Percentiles rank a stretch among this genome's conserved stretches.
These are phyloP conservation scores for Caranx melampygus DNA, from an alignment of 2,113 vertebrate genomes.

Conservation along the genomic window DNA sequence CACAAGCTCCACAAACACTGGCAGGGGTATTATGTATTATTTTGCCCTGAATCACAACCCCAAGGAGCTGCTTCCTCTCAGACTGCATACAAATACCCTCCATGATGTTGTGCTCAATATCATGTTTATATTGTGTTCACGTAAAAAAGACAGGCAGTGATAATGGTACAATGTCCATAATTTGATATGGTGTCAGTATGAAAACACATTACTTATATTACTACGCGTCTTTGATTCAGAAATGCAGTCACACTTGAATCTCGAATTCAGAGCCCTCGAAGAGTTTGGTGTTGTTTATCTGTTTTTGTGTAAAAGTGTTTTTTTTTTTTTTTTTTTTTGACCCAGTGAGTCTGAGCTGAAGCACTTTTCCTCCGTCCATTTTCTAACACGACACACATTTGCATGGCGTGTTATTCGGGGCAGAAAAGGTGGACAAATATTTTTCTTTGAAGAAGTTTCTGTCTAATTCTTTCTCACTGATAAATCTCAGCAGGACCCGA, in stretches of 20 bases:
- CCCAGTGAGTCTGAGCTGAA: constrained; percentile 22
- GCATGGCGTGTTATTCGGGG: constrained; percentile 35
- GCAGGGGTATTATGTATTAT: background rate
- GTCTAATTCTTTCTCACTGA: background rate
- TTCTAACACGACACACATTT: constrained; percentile 2
- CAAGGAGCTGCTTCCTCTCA: constrained; percentile 11
- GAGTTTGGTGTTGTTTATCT: background rate
- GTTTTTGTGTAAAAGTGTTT: constrained; percentile 2
- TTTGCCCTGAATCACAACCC: background rate
- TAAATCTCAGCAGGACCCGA: constrained; percentile 6
- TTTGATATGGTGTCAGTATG: background rate
- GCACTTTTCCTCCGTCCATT: background rate
- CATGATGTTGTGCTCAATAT: background rate
- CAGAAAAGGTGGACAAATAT: constrained; percentile 19
- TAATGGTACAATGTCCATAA: background rate
- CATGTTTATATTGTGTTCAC: no score
- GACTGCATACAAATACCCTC: constrained; percentile 1
- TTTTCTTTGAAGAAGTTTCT: constrained; percentile 3
- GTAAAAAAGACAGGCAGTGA: background rate
- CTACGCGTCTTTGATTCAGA: background rate
- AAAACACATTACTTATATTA: no score
- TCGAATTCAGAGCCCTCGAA: background rate
- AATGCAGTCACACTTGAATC: background rate
- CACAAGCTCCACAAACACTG: background rate
- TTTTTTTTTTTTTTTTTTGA: background rate